phyloP scores from a whole-genome alignment of 2,113 vertebrate species.

The Steatornis caripensis region DNA sequence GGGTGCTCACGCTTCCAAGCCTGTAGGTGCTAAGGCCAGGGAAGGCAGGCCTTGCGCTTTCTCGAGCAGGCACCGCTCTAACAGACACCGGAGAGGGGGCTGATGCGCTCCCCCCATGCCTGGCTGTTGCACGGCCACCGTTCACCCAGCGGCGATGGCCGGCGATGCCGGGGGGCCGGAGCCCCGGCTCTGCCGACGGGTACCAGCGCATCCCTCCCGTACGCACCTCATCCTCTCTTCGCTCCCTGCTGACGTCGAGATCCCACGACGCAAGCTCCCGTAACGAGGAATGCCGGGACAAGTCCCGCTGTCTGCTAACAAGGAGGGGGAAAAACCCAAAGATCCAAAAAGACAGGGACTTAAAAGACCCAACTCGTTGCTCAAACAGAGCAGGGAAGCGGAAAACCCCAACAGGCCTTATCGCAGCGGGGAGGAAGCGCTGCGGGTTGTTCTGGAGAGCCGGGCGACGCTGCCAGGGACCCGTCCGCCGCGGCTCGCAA shows the following conservation, averaged over 20 bases:
- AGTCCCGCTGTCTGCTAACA: neutral
- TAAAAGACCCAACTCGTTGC: too few relatives aligned
- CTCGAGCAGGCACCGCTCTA: fast-evolving
- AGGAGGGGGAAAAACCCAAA: neutral
- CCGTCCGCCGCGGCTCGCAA: constrained; percentile 13
- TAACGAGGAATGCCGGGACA: neutral
- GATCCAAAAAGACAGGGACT: too few relatives aligned
- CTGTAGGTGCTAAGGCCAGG: neutral
- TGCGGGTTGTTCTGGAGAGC: too few relatives aligned
- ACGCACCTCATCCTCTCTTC: neutral
- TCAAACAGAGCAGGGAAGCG: neutral
- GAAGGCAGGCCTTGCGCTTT: neutral
- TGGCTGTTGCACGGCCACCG: neutral
- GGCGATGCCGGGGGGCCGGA: neutral
- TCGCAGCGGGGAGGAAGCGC: constrained; percentile 8
- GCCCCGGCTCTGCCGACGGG: neutral
- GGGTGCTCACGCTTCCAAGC: neutral
- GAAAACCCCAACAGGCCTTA: neutral
- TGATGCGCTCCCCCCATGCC: fast-evolving
- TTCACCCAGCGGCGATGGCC: fast-evolving
- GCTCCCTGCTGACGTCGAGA: neutral
- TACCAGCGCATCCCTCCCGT: fast-evolving
- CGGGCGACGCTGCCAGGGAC: constrained; percentile 42
- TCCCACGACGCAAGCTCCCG: neutral
- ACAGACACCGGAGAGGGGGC: neutral